Base-by-base conservation (phyloP, 2,888 invertebrate genomes). In the Lordiphosa fenestrarum region DNA sequence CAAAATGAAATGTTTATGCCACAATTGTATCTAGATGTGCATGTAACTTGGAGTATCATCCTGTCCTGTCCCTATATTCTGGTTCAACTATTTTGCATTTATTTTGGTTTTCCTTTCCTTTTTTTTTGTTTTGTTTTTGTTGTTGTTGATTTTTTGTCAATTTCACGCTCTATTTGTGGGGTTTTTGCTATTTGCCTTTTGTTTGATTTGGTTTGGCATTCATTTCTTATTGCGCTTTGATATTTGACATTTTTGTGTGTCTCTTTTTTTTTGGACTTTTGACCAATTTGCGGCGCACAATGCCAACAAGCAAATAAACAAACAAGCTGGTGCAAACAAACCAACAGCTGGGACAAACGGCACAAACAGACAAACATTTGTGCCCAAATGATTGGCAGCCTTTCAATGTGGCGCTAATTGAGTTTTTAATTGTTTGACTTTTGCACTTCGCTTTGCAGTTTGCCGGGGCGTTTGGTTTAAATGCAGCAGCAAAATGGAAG, bases 351-450 rank as follows among this genome's bases (percentile, higher is more conserved):
- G 25, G 36, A 19, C 12, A 9, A 7, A 53, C 23, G 47, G 41
- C 7, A 60, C n/a, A 56, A 15, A 37, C 46, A 59, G 3, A 30
- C 9, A 23, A 36, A 21, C 38, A 52, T 15, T 49, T 59, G 38
- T 59, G 42, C 49, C 15, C 69, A 68, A 72, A 83, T 77, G 80
- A 80, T 80, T 83, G 83, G 75, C 80, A 81, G 83, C 75, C 71
- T 77, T 80, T 75, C 81, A 80, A 83, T 73, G 74, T 81, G 84
- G 84, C 80, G 83, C 80, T 81, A 81, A 81, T 81, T 81, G 80
- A 83, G 80, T 81, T 81, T 81, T 83, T 81, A 83, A 81, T 81
- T 81, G 80, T 81, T 83, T 70, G 80, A 73, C 64, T 76, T 76
- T 15, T 15, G 15, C 15, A 15, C 1, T 15, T 15, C 2, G 15